A percentile compares a stretch with the other conserved stretches of the same genome.
phyloP scores from a whole-genome alignment of 1,140 invertebrate species.

The Lepidurus couesii region DNA sequence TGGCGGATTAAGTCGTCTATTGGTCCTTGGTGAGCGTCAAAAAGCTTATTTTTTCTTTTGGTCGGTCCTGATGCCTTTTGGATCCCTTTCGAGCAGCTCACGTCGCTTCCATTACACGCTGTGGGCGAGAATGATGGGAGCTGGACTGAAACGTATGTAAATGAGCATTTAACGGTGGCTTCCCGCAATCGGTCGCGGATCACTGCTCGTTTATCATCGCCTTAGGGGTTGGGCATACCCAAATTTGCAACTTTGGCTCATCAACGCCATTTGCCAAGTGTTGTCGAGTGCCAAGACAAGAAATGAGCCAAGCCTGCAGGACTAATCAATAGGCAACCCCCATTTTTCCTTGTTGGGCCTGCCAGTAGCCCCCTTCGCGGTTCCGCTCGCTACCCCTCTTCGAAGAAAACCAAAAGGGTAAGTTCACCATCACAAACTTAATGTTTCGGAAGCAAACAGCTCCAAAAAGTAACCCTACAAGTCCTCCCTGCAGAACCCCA shows the following conservation, averaged over 20 bases:
- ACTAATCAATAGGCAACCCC: conserved; percentile 18
- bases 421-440: background rate
- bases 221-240: background rate
- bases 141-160: conserved; percentile 22
- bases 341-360: background rate
- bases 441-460: background rate
- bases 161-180: conserved; percentile 18
- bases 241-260: conserved; percentile 19
- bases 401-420: background rate
- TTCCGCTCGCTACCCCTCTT: background rate
- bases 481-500: background rate
- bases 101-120: background rate
- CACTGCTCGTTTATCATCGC: conserved; percentile 9
- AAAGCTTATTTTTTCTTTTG: background rate
- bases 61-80: background rate
- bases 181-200: conserved; percentile 20
- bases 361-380: background rate
- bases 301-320: conserved; percentile 16
- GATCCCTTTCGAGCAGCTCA: background rate
- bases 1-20: no score
- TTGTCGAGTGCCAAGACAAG: conserved; percentile 21
- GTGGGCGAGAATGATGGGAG: background rate
- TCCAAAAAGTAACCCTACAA: background rate
- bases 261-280: conserved; percentile 21
- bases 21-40: background rate